These are phyloP conservation scores for Buphagus erythrorhynchus DNA, from an alignment of 2,797 vertebrate species.

Conservation along the genomic window DNA sequence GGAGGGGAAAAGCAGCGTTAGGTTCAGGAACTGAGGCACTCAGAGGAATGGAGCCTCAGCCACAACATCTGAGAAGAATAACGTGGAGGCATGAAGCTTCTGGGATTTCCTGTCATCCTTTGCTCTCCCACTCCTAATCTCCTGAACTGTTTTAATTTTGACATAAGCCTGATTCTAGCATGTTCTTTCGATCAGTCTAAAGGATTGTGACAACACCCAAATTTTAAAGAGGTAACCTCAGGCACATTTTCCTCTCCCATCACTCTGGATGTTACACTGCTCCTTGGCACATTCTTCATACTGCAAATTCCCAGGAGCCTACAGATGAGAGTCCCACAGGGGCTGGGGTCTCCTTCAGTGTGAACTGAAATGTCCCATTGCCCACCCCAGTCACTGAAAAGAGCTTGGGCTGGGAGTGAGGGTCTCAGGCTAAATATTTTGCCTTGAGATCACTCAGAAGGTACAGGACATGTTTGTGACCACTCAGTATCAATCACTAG, in stretches of 20 bases:
- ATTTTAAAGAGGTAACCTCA: neutral
- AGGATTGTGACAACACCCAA: neutral
- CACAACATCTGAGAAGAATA: neutral
- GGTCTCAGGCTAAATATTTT: neutral
- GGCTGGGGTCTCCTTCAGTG: neutral
- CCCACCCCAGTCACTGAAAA: neutral
- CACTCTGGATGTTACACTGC: neutral
- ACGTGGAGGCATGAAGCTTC: neutral
- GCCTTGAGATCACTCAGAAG: neutral
- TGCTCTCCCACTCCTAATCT: neutral
- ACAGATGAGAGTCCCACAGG: neutral
- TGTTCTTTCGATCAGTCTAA: neutral
- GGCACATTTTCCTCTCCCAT: neutral
- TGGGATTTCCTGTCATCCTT: conserved; percentile 21
- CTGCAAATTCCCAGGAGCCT: neutral
- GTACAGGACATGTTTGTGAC: neutral
- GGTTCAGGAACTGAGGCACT: neutral
- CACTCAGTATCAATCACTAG: neutral
- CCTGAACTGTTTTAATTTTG: neutral
- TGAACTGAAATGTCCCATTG: neutral
- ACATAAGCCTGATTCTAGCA: neutral
- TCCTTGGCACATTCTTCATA: neutral
- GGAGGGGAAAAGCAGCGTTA: neutral
- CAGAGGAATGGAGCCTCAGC: neutral
- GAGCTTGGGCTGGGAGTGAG: neutral